Evolutionary conservation across 2,888 invertebrate species (phyloP), one percentile per base, ranked within the genome.

Genomic region (Nymphalis urticae): DNA sequence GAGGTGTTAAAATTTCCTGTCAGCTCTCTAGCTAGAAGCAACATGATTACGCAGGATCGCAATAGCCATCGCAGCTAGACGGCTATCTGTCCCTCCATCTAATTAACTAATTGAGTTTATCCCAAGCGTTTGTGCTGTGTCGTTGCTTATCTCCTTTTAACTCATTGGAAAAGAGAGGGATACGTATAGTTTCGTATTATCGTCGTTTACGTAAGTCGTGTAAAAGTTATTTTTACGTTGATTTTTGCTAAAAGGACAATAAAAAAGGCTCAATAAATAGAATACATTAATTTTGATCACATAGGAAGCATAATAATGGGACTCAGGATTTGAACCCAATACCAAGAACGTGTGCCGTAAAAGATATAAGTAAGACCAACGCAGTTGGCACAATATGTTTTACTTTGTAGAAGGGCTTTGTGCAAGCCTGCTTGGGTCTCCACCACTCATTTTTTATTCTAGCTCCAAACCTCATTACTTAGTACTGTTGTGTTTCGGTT

Each of bases 21-120:
- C 9, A 56, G 53, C 64, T 67, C 70, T 17, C 65, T 2, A 24
- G 63, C 70, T 72, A 72, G 7, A 50, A 59, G 19, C 53, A 42
- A 53, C 50, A 62, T 70, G 70, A 70, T 72, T 70, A 70, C 67
- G 68, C 59, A 60, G 65, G 58, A 65, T 64, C 64, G 48, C 50
- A 59, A 65, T 62, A 69, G 53, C 65, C 50, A 66, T 58, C 42
- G 65, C 58, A 48, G 27, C 48, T 67, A 68, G 70, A 61, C 70
- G 58, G 58, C 58, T 67, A 70, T 72, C 67, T 65, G 70, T 72
- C 64, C 64, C 64, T 68, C 62, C 27, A 62, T 72, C 59, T 72
- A 70, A 72, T 72, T 68, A 72, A 70, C 67, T 70, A 72, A 72
- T 70, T 72, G 67, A 65, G 70, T 70, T 67, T 65, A 65, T 70